Evolutionary conservation across 2,888 invertebrate species (phyloP), one percentile per base, ranked within the genome.

Genomic region (Stictocephala bisonia): DNA sequence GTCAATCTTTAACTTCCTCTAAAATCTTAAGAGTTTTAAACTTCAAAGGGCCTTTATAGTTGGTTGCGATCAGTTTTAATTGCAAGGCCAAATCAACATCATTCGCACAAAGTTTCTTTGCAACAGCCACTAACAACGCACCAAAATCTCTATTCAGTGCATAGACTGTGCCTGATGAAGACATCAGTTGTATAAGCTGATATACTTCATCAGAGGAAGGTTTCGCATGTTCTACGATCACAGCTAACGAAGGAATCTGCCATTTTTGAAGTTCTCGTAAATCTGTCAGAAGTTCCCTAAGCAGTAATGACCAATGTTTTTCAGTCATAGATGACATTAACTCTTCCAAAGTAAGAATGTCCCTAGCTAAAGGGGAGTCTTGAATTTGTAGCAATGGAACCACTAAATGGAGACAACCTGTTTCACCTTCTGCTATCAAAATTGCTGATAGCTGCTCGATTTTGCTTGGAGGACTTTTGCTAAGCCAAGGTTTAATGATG

Each of bases 141-240:
- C 60, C 60, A 60, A 60, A 60, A 20, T 60, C 40, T 40, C 60
- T 60, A 18, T 26, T 60, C 24, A 40, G 60, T 11, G 31, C 60
- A 60, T 40, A 40, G 40, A 18, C 6, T 13, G 60, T 11, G 7
- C 60, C 35, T 7, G 20, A 11, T 9, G 40, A 18, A 40, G 60
- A 60, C 40, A 60, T 22, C 15, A 60, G 40, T 22, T 60, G 35
- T 11, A 60, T 24, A 20, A 60, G 18, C 20, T 15, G 2, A 2
- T 40, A n/a, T 22, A 60, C 13, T 18, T 40, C 40, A 9, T 60
- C 20, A 31, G 20, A 22, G 1, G 60, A 40, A 3, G 40, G 40
- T 11, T 60, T 24, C 18, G 60, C 18, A 9, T 60, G 18, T 35
- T 18, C 4, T 3, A 60, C 22, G 2, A 60, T 15, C 1, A 18